Percentiles rank a stretch among this genome's conserved stretches.
Conservation (phyloP, 1,140 invertebrate species). For the Cyclargus thomasi region DNA sequence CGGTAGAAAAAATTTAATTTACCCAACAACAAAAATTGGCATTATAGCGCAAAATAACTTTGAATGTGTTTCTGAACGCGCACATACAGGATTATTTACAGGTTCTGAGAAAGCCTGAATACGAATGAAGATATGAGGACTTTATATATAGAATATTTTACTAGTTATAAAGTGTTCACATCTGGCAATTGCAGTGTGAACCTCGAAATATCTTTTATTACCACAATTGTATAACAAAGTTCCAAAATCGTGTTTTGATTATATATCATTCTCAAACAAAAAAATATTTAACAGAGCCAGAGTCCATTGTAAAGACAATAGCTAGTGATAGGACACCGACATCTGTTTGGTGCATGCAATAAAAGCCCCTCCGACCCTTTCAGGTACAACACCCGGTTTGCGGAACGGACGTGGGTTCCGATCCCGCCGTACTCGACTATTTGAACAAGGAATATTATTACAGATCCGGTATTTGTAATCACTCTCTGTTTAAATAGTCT, state of each 20-base stretch:
- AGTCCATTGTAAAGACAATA: conserved; percentile 1
- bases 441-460: conserved; percentile 11
- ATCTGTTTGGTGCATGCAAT: conserved; percentile 11
- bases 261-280: background rate
- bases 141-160: too few species aligned
- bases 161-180: background rate
- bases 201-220: background rate
- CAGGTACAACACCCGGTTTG: background rate
- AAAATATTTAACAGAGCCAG: background rate
- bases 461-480: background rate
- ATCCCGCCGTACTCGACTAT: background rate
- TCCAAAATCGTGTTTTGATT: background rate
- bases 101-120: too few species aligned
- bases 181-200: background rate
- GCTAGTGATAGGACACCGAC: conserved; percentile 12
- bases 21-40: too few species aligned
- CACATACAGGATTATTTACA: too few species aligned
- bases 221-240: background rate
- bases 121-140: too few species aligned
- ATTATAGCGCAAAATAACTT: too few species aligned
- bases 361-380: conserved; percentile 11
- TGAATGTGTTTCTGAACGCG: too few species aligned
- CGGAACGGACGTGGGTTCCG: conserved; percentile 7
- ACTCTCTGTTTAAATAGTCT: background rate
- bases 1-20: too few species aligned